phyloP scores from a whole-genome alignment of 1,140 invertebrate genomes.

The Drosophila ananassae region DNA sequence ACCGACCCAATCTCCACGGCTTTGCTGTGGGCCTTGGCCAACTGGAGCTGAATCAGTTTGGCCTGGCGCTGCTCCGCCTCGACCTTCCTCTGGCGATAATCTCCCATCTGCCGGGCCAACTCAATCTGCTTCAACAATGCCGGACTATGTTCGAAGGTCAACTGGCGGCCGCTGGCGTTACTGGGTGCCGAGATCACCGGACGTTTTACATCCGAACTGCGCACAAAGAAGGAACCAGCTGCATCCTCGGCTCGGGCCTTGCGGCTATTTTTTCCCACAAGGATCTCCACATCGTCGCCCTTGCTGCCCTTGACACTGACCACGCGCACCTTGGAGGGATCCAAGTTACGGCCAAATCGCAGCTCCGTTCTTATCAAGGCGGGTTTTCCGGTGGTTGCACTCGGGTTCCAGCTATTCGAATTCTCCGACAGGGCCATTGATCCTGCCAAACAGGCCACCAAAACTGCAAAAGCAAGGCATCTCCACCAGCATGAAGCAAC shows the following conservation, averaged over 20 bases:
- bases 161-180: slow-evolving; percentile 42
- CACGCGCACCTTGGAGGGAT: slow-evolving; percentile 90
- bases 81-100: slow-evolving; percentile 62
- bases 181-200: slow-evolving; percentile 15
- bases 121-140: slow-evolving; percentile 71
- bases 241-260: slow-evolving; percentile 77
- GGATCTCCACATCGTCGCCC: slow-evolving; percentile 89
- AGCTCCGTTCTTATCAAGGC: slow-evolving; percentile 89
- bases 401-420: slow-evolving; percentile 8
- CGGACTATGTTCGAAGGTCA: slow-evolving; percentile 65
- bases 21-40: slow-evolving; percentile 70
- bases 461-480: neutral
- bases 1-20: slow-evolving; percentile 43
- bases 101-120: slow-evolving; percentile 54
- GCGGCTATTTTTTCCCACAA: slow-evolving; percentile 88
- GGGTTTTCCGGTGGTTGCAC: slow-evolving; percentile 82
- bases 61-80: slow-evolving; percentile 74
- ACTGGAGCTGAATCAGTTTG: slow-evolving; percentile 64
- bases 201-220: slow-evolving; percentile 82
- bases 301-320: slow-evolving; percentile 90
- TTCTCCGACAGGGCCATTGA: slow-evolving; percentile 22
- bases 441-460: slow-evolving; percentile 4
- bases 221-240: slow-evolving; percentile 77
- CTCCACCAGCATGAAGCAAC: slow-evolving; percentile 21
- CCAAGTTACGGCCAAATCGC: slow-evolving; percentile 90